Evolutionary conservation across 1,140 invertebrate genomes (phyloP), one percentile per base, ranked within the genome.

Genomic region (Zaprionus taronus): DNA sequence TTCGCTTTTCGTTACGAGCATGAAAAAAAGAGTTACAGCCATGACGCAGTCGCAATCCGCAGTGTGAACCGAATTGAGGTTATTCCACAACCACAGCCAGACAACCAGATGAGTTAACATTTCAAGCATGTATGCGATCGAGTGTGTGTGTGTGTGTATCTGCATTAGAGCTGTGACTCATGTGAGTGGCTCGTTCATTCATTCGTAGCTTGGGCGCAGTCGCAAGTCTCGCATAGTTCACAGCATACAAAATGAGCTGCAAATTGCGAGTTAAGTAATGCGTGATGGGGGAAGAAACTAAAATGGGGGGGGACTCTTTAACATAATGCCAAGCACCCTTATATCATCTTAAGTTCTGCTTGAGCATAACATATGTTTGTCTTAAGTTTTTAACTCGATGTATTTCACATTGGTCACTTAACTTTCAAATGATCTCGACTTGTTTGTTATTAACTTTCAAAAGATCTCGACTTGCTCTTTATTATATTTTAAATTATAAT

Each of bases 21-120:
- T 60, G 31, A 51, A 77, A 76, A 60, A 61, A 44, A 64, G 63
- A 77, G 76, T 79, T 82, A 83, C 11, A 87, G 73, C 77, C 73
- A 86, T 77, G 81, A 83, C 83, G 75, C 83, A 81, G 82, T 77
- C 83, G 72, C 83, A 83, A 89, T 72, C 41, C 55, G 53, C 34
- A 72, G 53, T 77, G 77, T 89, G 84, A 89, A 84, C 83, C 77
- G 55, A 87, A 87, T 81, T 87, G 78, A 81, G 84, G 84, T 87
- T 87, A 89, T 74, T 49, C 83, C 83, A 89, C 55, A 34, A 53
- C 41, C 76, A 62, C 57, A 57, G 34, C n/a, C 17, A 17, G 47
- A n/a, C 68, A 66, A 58, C 60, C 78, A 84, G 69, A 84, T 81
- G 79, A 84, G 82, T 87, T 87, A 87, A 87, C 84, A 64, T 79